These are phyloP conservation scores for Cyrtonyx montezumae DNA, from an alignment of 2,113 vertebrate species.

Conservation along the genomic window DNA sequence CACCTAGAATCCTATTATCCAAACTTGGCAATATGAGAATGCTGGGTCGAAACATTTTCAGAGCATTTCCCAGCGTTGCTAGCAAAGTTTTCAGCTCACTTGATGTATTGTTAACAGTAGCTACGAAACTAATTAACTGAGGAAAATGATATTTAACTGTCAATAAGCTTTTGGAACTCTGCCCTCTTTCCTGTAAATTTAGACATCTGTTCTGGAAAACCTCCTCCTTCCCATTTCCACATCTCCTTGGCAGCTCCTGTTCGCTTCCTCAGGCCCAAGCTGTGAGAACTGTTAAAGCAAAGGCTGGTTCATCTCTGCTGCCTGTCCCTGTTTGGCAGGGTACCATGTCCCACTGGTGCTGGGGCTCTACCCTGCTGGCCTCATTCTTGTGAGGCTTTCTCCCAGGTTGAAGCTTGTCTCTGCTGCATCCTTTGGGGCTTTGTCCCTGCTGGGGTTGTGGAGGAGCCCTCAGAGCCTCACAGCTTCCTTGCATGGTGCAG, in stretches of 20 bases:
- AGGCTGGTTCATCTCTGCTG: background rate
- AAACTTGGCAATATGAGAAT: background rate
- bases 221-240: background rate
- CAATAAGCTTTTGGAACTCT: conserved; percentile 60
- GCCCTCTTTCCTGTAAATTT: conserved; percentile 26
- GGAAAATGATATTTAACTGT: conserved; percentile 63
- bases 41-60: background rate
- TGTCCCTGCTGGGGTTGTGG: background rate
- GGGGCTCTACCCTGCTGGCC: background rate
- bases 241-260: background rate
- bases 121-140: conserved; percentile 67
- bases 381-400: background rate
- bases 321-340: background rate
- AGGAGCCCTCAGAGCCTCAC: background rate
- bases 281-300: rapidly evolving
- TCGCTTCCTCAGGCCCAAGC: background rate
- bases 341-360: background rate
- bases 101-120: conserved; percentile 51
- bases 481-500: background rate
- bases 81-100: background rate
- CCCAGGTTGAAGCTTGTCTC: background rate
- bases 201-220: conserved; percentile 17
- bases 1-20: background rate
- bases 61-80: background rate
- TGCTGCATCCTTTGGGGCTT: background rate